Conservation (phyloP, 2,888 invertebrate genomes). For the Phrixothrix hirtus region DNA sequence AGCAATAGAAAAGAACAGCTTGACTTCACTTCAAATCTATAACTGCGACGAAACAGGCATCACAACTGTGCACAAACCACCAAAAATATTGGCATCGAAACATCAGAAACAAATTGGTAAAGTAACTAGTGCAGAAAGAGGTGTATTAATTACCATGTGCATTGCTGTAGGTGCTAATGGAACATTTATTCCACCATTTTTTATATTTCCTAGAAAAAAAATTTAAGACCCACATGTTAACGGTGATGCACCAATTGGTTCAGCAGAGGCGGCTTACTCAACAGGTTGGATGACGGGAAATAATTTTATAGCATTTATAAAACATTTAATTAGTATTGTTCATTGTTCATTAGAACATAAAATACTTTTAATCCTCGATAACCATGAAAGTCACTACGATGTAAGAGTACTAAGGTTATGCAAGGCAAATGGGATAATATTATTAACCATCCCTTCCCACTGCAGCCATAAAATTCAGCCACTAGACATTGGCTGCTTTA, state of each 20-base stretch:
- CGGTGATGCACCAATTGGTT: too few relatives aligned
- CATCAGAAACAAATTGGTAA: neutral
- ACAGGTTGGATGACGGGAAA: neutral
- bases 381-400: neutral
- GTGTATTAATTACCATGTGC: too few relatives aligned
- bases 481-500: constrained; percentile 39
- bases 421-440: constrained; percentile 41
- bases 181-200: constrained; percentile 40
- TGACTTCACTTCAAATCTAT: too few relatives aligned
- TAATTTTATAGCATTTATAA: too few relatives aligned
- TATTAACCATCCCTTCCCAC: constrained; percentile 10
- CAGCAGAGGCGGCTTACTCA: neutral
- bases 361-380: too few relatives aligned
- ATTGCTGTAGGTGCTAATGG: too few relatives aligned
- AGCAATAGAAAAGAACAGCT: too few relatives aligned
- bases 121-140: too few relatives aligned
- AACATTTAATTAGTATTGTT: too few relatives aligned
- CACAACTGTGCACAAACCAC: constrained; percentile 1
- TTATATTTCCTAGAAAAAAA: too few relatives aligned
- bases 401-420: constrained; percentile 1
- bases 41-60: too few relatives aligned
- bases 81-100: too few relatives aligned
- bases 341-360: neutral
- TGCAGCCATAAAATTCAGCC: constrained; percentile 10
- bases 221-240: constrained; percentile 39